A percentile compares a stretch with the other conserved stretches of the same genome.
Conservation (phyloP, 2,113 vertebrate genomes). For the Misgurnus anguillicaudatus region DNA sequence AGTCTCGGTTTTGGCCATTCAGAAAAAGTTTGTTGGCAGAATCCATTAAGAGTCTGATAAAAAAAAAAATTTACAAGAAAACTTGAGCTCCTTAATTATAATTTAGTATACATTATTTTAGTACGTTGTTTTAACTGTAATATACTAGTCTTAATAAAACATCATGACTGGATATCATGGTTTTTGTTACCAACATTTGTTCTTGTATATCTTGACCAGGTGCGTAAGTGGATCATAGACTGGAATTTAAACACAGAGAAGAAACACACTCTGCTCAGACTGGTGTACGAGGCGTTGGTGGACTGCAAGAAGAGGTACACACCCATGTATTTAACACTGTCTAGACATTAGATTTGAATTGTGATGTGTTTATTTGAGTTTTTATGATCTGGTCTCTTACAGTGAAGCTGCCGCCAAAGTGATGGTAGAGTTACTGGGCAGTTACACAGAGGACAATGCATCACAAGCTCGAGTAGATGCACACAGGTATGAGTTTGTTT, state of each 20-base stretch:
- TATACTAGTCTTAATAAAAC: too few relatives aligned
- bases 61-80: too few relatives aligned
- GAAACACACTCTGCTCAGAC: conserved; percentile 90
- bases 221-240: conserved; percentile 96
- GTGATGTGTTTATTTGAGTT: neutral
- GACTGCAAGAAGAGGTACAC: conserved; percentile 96
- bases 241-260: conserved; percentile 96
- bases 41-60: too few relatives aligned
- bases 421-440: conserved; percentile 96
- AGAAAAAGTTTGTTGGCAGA: too few relatives aligned
- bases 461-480: conserved; percentile 96
- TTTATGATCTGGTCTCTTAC: conserved; percentile 27
- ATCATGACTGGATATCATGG: too few relatives aligned
- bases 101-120: too few relatives aligned
- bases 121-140: too few relatives aligned
- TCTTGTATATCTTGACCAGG: conserved; percentile 69
- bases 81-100: too few relatives aligned
- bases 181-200: neutral
- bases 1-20: too few relatives aligned
- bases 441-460: conserved; percentile 98
- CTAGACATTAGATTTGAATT: neutral
- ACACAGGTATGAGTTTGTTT: conserved; percentile 80
- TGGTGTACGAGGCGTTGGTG: conserved; percentile 94
- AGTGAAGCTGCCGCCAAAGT: conserved; percentile 97
- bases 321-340: too few relatives aligned